Evolutionary conservation across 2,888 invertebrate genomes (phyloP).

Genomic region (Euplexia lucipara): DNA sequence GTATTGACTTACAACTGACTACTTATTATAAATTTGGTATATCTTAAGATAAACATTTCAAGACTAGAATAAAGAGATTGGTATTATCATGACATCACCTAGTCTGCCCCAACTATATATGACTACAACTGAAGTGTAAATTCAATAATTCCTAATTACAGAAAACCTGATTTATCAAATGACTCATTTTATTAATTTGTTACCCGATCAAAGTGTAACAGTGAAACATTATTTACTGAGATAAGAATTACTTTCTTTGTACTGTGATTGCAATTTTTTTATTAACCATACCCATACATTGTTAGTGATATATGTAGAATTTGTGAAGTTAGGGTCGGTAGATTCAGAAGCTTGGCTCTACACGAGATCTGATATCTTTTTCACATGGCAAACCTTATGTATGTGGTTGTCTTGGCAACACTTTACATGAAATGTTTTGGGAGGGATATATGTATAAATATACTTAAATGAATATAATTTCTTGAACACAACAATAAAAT

Average conservation of each 20-base stretch:
- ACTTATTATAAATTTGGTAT: background rate
- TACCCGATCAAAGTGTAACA: slow-evolving; percentile 1
- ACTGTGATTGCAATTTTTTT: slow-evolving; percentile 9
- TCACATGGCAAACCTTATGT: too few relatives aligned
- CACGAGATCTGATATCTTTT: too few relatives aligned
- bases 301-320: too few relatives aligned
- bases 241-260: slow-evolving; percentile 1
- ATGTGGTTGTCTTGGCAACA: too few relatives aligned
- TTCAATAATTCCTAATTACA: background rate
- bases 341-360: too few relatives aligned
- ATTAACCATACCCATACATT: too few relatives aligned
- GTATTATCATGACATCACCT: background rate
- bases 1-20: background rate
- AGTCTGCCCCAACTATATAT: background rate
- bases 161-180: slow-evolving; percentile 8
- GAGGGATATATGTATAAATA: too few relatives aligned
- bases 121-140: background rate
- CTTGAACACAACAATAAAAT: too few relatives aligned
- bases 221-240: background rate
- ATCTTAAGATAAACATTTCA: background rate
- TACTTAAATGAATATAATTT: too few relatives aligned
- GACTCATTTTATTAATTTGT: background rate
- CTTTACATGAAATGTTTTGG: too few relatives aligned
- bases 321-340: too few relatives aligned
- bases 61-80: background rate